Evolutionary conservation across 2,888 invertebrate genomes (phyloP).

Genomic region (Liposcelis brunnea): DNA sequence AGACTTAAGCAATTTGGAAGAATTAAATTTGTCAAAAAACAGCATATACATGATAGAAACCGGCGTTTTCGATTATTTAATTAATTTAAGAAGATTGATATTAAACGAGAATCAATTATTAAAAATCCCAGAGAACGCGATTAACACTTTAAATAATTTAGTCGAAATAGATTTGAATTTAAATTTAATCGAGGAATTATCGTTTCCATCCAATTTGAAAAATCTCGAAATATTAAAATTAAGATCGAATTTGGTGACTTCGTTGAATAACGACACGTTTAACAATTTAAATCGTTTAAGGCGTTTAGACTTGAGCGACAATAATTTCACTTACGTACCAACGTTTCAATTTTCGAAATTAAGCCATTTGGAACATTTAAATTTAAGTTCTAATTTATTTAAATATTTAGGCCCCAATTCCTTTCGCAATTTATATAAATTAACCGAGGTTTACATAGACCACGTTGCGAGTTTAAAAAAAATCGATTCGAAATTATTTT

Average conservation of each 20-base stretch:
- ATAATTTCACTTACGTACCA: constrained; percentile 62
- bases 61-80: constrained; percentile 49
- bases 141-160: constrained; percentile 44
- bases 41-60: constrained; percentile 53
- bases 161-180: constrained; percentile 58
- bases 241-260: constrained; percentile 57
- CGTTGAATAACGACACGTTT: constrained; percentile 52
- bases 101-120: constrained; percentile 63
- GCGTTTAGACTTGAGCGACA: constrained; percentile 59
- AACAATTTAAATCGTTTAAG: constrained; percentile 55
- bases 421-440: constrained; percentile 67
- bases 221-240: constrained; percentile 39
- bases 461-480: constrained; percentile 31
- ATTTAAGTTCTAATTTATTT: constrained; percentile 64
- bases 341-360: constrained; percentile 59
- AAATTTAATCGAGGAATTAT: constrained; percentile 59
- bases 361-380: constrained; percentile 54
- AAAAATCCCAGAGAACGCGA: constrained; percentile 44
- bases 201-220: constrained; percentile 53
- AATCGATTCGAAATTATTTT: constrained; percentile 63
- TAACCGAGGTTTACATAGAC: constrained; percentile 50
- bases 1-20: constrained; percentile 53
- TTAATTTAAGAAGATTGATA: constrained; percentile 50
- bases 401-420: constrained; percentile 54
- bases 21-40: constrained; percentile 59